phyloP scores from a whole-genome alignment of 2,797 vertebrate species.

The Pseudotriccus pelzelni region DNA sequence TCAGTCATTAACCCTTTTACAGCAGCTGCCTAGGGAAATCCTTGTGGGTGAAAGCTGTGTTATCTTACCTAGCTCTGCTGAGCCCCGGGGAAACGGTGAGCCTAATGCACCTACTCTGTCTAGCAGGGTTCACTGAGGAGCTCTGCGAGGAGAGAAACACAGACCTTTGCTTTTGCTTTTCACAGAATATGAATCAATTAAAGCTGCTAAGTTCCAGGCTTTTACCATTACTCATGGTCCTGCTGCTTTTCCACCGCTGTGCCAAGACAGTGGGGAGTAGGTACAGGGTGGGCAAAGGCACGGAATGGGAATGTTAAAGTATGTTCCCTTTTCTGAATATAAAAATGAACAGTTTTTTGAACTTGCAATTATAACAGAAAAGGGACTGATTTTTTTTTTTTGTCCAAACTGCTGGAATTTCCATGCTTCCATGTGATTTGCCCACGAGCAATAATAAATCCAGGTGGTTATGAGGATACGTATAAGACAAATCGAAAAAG shows the following conservation, averaged over 20 bases:
- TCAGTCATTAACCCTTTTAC: slow-evolving; percentile 76
- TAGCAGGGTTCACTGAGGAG: slow-evolving; percentile 19
- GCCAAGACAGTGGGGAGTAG: slow-evolving; percentile 11
- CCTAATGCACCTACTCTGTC: neutral
- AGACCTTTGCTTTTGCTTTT: slow-evolving; percentile 17
- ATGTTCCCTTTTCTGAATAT: neutral
- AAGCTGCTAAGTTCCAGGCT: slow-evolving; percentile 38
- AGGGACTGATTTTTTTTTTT: neutral
- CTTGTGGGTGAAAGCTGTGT: slow-evolving; percentile 34
- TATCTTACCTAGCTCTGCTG: neutral
- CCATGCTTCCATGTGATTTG: neutral
- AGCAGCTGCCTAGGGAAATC: slow-evolving; percentile 52
- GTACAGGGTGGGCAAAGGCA: neutral
- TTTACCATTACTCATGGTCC: neutral
- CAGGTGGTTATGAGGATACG: neutral
- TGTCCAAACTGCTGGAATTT: neutral
- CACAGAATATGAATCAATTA: slow-evolving; percentile 20
- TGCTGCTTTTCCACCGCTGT: slow-evolving; percentile 7
- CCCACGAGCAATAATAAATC: slow-evolving; percentile 1
- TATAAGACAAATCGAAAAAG: slow-evolving; percentile 20
- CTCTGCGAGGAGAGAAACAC: neutral
- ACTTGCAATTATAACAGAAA: slow-evolving; percentile 6
- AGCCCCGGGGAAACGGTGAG: neutral
- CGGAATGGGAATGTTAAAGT: neutral
- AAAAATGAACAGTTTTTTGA: slow-evolving; percentile 14